Evolutionary conservation across 2,113 vertebrate genomes (phyloP), one percentile per base, ranked within the genome.

Genomic region (Lucifuga dentata): DNA sequence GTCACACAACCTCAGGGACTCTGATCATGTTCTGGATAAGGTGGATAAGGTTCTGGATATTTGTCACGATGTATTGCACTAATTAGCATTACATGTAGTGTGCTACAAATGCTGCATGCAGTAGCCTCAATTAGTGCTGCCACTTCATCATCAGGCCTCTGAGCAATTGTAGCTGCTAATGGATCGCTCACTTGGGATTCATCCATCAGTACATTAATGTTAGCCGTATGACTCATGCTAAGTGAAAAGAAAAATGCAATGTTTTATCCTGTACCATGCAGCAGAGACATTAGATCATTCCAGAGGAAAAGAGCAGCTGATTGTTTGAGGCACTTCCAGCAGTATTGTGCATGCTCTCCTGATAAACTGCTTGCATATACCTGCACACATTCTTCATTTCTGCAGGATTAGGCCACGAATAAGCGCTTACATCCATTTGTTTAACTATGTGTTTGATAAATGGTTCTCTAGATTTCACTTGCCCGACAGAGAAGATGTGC

Each of bases 401-500:
- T 73, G 63, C 46, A 43, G 71, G 63, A 88, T 84, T 78, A 83
- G 57, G 69, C 66, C 24, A 23, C 52, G 43, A 51, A 41, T 53
- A 62, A 67, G 62, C 45, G 61, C 57, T 73, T 20, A 10, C 69
- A 53, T 77, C 52, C 56, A 43, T 57, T 10, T 57, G 73, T 70
- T 52, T 85, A 73, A 81, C 73, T 44, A 77, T 65, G 46, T 24
- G 55, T 69, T 82, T 89, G 86, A 89, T 74, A 33, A 83, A 90
- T 84, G 69, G 36, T 29, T 16, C 38, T 60, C n/a, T 16, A 29
- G 46, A 80, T 80, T 76, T 68, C 43, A 73, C 64, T 76, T 78
- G 78, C 78, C 67, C 17, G 62, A 65, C 49, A 56, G 56, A 77
- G 68, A 33, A 78, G 67, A 80, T 78, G 75, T 52, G 76, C 52